Conservation (phyloP, 2,888 invertebrate species). For the Biston betularia region DNA sequence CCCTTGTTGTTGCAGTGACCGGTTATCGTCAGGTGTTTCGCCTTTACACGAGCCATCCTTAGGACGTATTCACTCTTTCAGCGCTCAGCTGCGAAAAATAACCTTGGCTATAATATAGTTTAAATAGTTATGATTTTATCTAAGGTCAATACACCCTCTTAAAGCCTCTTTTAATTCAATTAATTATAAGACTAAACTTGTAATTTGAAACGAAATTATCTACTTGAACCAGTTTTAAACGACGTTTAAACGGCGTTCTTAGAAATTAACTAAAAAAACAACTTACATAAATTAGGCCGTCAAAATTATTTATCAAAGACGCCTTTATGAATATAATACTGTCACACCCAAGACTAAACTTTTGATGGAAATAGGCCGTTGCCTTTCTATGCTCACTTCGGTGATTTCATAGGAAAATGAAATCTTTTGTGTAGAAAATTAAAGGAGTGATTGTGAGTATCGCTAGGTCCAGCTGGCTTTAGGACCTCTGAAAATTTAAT, state of each 20-base stretch:
- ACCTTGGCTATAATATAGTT: too few species aligned
- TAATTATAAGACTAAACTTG: too few species aligned
- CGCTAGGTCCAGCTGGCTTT: constrained; percentile 16
- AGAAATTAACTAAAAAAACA: too few species aligned
- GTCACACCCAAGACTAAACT: background rate
- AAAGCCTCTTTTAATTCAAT: too few species aligned
- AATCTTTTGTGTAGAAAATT: constrained; percentile 22
- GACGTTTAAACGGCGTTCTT: too few species aligned
- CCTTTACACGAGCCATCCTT: too few species aligned
- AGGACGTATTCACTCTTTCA: too few species aligned
- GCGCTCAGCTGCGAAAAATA: too few species aligned
- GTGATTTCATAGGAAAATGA: constrained; percentile 22
- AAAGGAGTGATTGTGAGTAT: constrained; percentile 16
- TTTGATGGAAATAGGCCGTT: constrained; percentile 6
- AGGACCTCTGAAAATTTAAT: constrained; percentile 17
- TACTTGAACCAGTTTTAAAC: background rate
- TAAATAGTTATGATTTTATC: too few species aligned
- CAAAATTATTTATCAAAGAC: background rate
- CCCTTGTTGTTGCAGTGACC: too few species aligned
- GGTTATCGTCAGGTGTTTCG: too few species aligned
- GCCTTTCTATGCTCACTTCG: background rate
- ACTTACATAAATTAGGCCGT: background rate
- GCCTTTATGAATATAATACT: background rate
- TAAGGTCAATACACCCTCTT: too few species aligned
- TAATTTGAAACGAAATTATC: background rate